A percentile compares a stretch with the other conserved stretches of the same genome.
Evolutionary conservation across 35 echinoderm and acorn worm species (phyloP).

Genomic region (Anneissia japonica): DNA sequence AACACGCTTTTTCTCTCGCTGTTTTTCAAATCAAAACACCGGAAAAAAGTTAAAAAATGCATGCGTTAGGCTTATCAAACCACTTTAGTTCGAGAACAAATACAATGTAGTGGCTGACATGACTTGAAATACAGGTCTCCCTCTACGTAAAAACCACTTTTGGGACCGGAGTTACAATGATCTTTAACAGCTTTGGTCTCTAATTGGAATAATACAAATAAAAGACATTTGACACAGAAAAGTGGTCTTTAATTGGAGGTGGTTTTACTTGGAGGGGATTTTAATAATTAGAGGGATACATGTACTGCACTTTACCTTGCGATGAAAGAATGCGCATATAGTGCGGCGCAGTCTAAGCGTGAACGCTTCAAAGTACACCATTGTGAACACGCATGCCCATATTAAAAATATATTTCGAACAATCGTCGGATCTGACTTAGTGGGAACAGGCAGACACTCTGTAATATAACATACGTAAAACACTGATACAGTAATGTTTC

Average conservation of each 20-base stretch:
- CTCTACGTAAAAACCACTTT: not conserved
- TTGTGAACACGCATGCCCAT: constrained; percentile 28
- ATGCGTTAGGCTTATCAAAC: not conserved
- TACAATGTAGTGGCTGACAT: not conserved
- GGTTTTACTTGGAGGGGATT: not conserved
- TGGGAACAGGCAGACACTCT: constrained; percentile 81
- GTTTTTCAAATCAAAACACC: not conserved
- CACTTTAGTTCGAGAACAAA: not conserved
- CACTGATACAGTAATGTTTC: too few species aligned
- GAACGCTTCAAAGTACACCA: constrained; percentile 72
- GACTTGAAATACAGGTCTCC: not conserved
- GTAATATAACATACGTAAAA: not conserved
- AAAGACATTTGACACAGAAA: too few species aligned
- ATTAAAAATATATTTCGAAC: constrained; percentile 24
- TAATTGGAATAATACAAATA: not conserved
- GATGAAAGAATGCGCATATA: constrained; percentile 83
- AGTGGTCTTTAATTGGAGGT: not conserved
- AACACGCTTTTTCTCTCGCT: constrained; percentile 78
- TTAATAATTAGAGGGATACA: not conserved
- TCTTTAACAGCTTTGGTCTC: not conserved
- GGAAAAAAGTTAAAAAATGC: not conserved
- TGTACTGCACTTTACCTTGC: constrained; percentile 35
- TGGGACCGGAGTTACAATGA: too few species aligned
- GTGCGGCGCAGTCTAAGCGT: constrained; percentile 59
- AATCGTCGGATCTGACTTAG: not conserved